Percentiles rank a stretch among this genome's conserved stretches.
These are phyloP conservation scores for Carlito syrichta DNA, from an alignment of 2,113 vertebrate genomes.

Conservation along the genomic window DNA sequence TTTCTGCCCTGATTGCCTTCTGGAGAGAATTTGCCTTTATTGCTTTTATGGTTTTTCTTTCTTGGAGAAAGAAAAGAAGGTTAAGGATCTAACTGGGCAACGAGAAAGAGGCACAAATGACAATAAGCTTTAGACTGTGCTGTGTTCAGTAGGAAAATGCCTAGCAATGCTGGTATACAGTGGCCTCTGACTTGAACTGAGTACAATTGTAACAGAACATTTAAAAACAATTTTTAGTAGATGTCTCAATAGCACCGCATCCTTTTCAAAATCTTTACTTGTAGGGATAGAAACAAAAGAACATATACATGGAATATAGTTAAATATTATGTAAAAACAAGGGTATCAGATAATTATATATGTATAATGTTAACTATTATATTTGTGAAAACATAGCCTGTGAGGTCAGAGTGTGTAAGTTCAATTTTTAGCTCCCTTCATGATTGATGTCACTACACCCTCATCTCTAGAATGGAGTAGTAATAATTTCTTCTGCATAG, in stretches of 20 bases:
- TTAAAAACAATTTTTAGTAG: slow-evolving; percentile 7
- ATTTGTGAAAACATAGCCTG: background rate
- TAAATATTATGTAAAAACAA: slow-evolving; percentile 1
- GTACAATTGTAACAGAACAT: background rate
- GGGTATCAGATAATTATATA: background rate
- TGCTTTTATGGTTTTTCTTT: slow-evolving; percentile 7
- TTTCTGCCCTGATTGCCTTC: slow-evolving; percentile 48
- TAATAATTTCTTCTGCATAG: background rate
- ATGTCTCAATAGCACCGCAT: background rate
- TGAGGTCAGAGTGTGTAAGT: background rate
- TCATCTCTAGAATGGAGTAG: background rate
- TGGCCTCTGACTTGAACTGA: background rate
- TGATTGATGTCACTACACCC: background rate
- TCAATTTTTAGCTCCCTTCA: background rate
- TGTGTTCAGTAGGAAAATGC: background rate
- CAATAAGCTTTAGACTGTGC: background rate
- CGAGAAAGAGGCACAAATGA: background rate
- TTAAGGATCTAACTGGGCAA: background rate
- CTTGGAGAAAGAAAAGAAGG: slow-evolving; percentile 3
- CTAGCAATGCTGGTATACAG: background rate
- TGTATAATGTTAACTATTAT: background rate
- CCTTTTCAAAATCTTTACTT: background rate
- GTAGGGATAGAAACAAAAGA: background rate
- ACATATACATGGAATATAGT: background rate
- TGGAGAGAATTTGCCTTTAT: background rate